Evolutionary conservation across 2,797 vertebrate species (phyloP), one percentile per base, ranked within the genome.

Genomic region (Chelonia mydas): DNA sequence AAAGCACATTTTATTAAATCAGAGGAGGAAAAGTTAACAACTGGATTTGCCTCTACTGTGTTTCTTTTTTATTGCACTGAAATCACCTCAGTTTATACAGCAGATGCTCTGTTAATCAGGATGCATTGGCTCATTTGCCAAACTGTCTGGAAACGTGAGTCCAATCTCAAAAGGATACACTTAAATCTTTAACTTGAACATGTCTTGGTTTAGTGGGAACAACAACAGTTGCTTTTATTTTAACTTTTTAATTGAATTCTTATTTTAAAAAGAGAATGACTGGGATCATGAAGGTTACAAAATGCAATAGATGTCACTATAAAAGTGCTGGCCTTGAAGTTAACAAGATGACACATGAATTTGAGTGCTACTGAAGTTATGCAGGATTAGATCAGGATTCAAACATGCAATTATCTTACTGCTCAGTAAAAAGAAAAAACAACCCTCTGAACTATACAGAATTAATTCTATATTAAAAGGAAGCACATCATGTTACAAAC

Each of bases 281-380:
- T 79, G 77, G 41, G 61, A 91, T 78, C 90, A 89, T 91, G 83
- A 94, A 92, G 95, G 95, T 92, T 95, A 91, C 72, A 92, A 33
- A 72, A 87, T 45, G 47, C 80, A 92, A 59, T 85, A 94, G 91
- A 84, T 94, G 88, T 31, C 80, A 83, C 84, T 86, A 50, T 41
- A 88, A 53, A 96, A 91, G 72, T 83, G 87, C 86, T 89, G 96
- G 84, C 84, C 68, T 77, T 90, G 51, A 91, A 2, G 12, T 65
- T 88, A 95, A 90, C 77, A 86, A 83, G 90, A 94, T 84, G 59
- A 94, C 78, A 95, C 93, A 92, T 5, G 53, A 80, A 90, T 76
- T 51, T 94, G 87, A 92, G 28, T 7, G n/a, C 27, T 55, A 77
- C 77, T 81, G 23, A 80, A 95, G 84, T 5, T 51, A 55, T 90